phyloP scores from a whole-genome alignment of 2,113 vertebrate species.

The Notechis scutatus region DNA sequence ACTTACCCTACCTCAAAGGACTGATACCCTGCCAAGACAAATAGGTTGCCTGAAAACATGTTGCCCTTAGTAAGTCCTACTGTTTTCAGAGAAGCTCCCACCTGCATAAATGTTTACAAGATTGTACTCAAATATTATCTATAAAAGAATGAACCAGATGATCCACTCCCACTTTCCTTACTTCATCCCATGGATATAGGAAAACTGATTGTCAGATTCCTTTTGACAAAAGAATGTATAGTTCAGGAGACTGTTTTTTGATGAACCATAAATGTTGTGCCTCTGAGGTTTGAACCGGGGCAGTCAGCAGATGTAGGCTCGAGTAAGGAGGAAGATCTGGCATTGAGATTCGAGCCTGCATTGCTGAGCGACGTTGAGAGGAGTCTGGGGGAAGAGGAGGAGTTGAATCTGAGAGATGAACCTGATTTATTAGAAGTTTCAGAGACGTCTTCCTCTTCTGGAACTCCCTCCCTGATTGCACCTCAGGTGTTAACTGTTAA shows the following conservation, averaged over 20 bases:
- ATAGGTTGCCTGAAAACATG: not conserved
- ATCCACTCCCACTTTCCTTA: not conserved
- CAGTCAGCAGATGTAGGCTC: too few relatives aligned
- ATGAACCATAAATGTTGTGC: too few relatives aligned
- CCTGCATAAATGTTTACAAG: not conserved
- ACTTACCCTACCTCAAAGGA: not conserved
- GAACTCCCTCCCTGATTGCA: too few relatives aligned
- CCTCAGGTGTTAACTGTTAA: too few relatives aligned
- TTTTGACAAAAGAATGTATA: not conserved
- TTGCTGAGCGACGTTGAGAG: too few relatives aligned
- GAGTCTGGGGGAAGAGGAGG: too few relatives aligned
- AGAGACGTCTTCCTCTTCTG: too few relatives aligned
- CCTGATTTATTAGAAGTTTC: too few relatives aligned
- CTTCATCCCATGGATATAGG: not conserved
- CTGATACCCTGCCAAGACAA: not conserved
- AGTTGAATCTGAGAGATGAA: too few relatives aligned
- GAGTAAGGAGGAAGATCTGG: too few relatives aligned
- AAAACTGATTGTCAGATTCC: not conserved
- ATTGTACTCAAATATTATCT: not conserved
- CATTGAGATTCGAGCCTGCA: too few relatives aligned
- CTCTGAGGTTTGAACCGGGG: too few relatives aligned
- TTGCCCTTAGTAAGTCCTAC: not conserved
- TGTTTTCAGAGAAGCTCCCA: not conserved
- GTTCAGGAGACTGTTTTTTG: not conserved
- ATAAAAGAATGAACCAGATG: not conserved